phyloP scores from a whole-genome alignment of 2,888 invertebrate species.

The Heliothis peltigera region DNA sequence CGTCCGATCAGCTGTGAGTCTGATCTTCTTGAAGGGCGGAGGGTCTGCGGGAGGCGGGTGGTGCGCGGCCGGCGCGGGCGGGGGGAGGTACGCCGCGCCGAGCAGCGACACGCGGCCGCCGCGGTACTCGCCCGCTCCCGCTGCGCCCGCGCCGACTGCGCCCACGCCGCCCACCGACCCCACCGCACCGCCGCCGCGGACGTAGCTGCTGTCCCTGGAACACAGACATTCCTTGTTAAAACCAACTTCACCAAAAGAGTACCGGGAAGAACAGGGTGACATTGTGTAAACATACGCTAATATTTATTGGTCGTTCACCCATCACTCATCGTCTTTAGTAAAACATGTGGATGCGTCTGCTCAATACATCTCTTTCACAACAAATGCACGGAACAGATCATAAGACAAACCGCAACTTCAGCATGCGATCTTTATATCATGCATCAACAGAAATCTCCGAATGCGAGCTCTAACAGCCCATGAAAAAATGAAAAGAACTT shows the following conservation, averaged over 20 bases:
- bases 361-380: too few relatives aligned
- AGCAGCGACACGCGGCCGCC: conserved; percentile 91
- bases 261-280: too few relatives aligned
- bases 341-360: too few relatives aligned
- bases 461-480: too few relatives aligned
- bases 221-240: conserved; percentile 21
- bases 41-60: conserved; percentile 87
- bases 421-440: too few relatives aligned
- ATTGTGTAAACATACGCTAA: too few relatives aligned
- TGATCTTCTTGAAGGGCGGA: conserved; percentile 92
- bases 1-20: conserved; percentile 88
- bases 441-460: too few relatives aligned
- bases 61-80: conserved; percentile 86
- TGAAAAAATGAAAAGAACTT: background rate
- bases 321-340: too few relatives aligned
- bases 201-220: conserved; percentile 84
- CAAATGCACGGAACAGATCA: too few relatives aligned
- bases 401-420: too few relatives aligned
- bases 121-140: conserved; percentile 86
- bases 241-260: background rate
- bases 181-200: conserved; percentile 82
- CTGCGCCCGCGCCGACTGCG: conserved; percentile 88
- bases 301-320: too few relatives aligned
- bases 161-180: conserved; percentile 81
- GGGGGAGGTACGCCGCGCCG: conserved; percentile 89